phyloP scores from a whole-genome alignment of 2,888 invertebrate species.

The Chromoteleia sp. region DNA sequence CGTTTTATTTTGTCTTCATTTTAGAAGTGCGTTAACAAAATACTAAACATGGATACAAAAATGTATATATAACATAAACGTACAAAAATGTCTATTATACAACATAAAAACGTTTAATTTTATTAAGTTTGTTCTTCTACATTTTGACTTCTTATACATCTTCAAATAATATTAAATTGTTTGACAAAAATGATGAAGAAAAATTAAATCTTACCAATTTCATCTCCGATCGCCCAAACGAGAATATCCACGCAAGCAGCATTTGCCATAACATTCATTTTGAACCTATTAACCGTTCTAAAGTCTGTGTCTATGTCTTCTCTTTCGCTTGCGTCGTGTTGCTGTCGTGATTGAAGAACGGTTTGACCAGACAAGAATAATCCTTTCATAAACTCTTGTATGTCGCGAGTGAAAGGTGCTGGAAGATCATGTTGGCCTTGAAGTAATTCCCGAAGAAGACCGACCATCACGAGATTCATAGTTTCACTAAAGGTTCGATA shows the following conservation, averaged over 20 bases:
- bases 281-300: conserved; percentile 94
- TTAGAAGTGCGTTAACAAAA: too few relatives aligned
- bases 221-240: conserved; percentile 99
- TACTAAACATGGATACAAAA: too few relatives aligned
- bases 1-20: neutral
- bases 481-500: conserved; percentile 98
- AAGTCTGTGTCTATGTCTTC: conserved; percentile 93
- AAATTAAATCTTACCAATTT: conserved; percentile 89
- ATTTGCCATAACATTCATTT: conserved; percentile 98
- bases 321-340: conserved; percentile 93
- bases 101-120: too few relatives aligned
- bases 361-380: conserved; percentile 97
- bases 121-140: too few relatives aligned
- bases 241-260: conserved; percentile 98
- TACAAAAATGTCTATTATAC: too few relatives aligned
- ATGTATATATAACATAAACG: too few relatives aligned
- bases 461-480: conserved; percentile 96
- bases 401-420: conserved; percentile 95
- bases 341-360: conserved; percentile 94
- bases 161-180: too few relatives aligned
- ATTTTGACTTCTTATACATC: too few relatives aligned
- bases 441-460: conserved; percentile 94
- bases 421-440: conserved; percentile 96
- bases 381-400: conserved; percentile 94
- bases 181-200: too few relatives aligned